Evolutionary conservation across 2,888 invertebrate species (phyloP), one percentile per base, ranked within the genome.

Genomic region (Pemphredon lugubris): DNA sequence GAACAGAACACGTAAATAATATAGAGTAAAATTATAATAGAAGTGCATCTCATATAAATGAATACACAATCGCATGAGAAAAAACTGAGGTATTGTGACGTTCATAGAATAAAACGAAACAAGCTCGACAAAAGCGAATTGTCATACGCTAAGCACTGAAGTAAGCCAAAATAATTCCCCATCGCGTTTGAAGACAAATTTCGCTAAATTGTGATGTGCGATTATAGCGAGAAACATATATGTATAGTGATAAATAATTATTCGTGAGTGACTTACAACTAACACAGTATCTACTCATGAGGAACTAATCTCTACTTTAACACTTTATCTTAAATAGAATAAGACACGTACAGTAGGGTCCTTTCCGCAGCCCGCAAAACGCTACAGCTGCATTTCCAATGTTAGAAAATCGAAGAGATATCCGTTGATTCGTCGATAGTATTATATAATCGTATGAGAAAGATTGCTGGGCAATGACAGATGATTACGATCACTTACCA

Each of bases 351-450:
- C 97, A 95, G 91, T 97, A 96, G 90, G 96, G 94, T 87, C 96
- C 93, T 90, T 96, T 96, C 90, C 96, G 94, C 90, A 97, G 94
- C 81, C 96, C 95, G 92, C 96, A 96, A 97, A 97, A 97, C 90
- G 97, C 96, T 91, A 97, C 92, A 79, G 96, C 97, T 96, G 94
- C 93, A 91, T 90, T 83, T 84, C 66, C 66, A 92, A 73, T 26
- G 23, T 37, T 45, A 50, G n/a, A 26, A 42, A 54, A 14, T 40
- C 16, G 9, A 21, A 37, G n/a, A 18, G 4, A 53, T 20, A 9
- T 11, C 1, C 2, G 6, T 26, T 3, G 26, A 26, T 7, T 26
- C 26, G 26, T 26, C 7, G 30, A 2, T 13, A 16, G 30, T 13
- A 30, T 26, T 26, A 7, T 7, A 23, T 3, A 5, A 63, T 44